Base-by-base conservation (phyloP, 2,888 invertebrate species). In the Phengaris alcon region DNA sequence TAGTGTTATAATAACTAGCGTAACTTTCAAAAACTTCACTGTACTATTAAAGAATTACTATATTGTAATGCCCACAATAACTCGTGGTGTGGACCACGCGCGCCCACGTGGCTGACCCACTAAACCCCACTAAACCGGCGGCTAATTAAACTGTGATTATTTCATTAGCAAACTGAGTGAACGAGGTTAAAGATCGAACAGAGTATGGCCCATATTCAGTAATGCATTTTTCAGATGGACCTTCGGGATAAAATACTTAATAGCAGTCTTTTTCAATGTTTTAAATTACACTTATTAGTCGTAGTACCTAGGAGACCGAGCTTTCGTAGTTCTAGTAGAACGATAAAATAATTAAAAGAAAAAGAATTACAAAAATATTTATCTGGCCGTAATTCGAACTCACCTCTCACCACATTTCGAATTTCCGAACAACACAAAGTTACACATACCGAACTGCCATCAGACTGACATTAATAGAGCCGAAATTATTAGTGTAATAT, bases 61-160 rank as follows among this genome's bases (percentile, higher is more conserved):
- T 72, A 72, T 68, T 68, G 68, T 68, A 5, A 44, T 44, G 35
- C n/a, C 70, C 70, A 70, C 51, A 22, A 48, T 44, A 12, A 68
- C 46, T 12, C 52, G 54, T 13, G 22, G 54, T 52, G 9, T 12
- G 72, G 12, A 35, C 72, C 54, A 72, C 72, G 72, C 72, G 52
- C 68, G 46, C 68, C 68, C 68, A 68, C 68, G 52, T 12, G 4
- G 52, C 52, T 9, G 79, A 79, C 78, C 78, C 76, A 80, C 76
- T 80, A 78, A 78, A 76, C 79, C 78, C 78, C 76, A 80, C 76
- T 80, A 78, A 78, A 76, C 79, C 77, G 59, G 64, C 74, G 79
- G 78, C 77, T 76, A 73, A 77, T 78, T 80, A 80, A 81, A 79
- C 69, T 68, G 75, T 74, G 75, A 77, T 78, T 78, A 78, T 77